Percentiles rank a stretch among this genome's conserved stretches.
Conservation (phyloP, 2,113 vertebrate genomes). For the Erythrolamprus reginae region DNA sequence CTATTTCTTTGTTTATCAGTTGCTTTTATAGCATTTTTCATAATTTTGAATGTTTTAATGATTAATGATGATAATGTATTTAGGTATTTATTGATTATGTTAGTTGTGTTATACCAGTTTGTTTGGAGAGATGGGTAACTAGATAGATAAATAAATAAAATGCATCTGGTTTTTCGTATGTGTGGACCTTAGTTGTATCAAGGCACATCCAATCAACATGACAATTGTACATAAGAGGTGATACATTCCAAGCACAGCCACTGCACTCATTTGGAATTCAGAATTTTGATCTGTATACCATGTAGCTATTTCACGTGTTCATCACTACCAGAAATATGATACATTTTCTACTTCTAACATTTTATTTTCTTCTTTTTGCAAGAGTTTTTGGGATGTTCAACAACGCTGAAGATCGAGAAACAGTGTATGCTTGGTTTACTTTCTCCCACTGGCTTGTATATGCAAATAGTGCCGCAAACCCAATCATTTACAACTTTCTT, state of each 20-base stretch:
- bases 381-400: slow-evolving; percentile 91
- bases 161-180: neutral
- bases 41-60: neutral
- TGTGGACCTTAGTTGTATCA: neutral
- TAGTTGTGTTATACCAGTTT: neutral
- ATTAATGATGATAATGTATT: neutral
- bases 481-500: slow-evolving; percentile 98
- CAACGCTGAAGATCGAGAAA: slow-evolving; percentile 87
- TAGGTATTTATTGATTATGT: neutral
- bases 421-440: slow-evolving; percentile 93
- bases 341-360: neutral
- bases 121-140: neutral
- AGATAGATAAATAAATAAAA: neutral
- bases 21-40: neutral
- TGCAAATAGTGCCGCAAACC: slow-evolving; percentile 95
- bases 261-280: neutral
- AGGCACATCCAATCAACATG: neutral
- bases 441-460: slow-evolving; percentile 98
- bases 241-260: fast-evolving
- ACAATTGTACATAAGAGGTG: neutral
- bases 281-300: neutral
- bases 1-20: neutral
- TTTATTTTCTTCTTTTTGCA: slow-evolving; percentile 56
- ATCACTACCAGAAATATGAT: neutral
- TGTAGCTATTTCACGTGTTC: neutral